Evolutionary conservation across 2,888 invertebrate genomes (phyloP).

Genomic region (Mesopsocus fuscifrons): DNA sequence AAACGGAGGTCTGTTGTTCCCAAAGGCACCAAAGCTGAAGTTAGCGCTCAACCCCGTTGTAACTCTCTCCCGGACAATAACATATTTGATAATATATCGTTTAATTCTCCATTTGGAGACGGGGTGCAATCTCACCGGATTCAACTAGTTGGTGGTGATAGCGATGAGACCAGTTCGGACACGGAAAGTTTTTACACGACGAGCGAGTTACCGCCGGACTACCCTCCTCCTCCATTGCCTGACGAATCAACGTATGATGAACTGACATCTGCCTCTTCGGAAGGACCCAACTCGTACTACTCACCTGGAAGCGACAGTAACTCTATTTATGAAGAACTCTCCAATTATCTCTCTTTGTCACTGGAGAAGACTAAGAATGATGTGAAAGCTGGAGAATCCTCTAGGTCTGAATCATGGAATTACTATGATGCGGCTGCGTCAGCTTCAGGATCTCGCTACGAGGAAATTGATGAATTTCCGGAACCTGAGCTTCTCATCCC

Average conservation of each 20-base stretch:
- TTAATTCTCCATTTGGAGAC: constrained; percentile 32
- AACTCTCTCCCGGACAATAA: constrained; percentile 36
- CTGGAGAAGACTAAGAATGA: not conserved
- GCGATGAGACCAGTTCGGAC: constrained; percentile 22
- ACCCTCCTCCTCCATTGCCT: constrained; percentile 37
- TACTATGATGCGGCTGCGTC: constrained; percentile 27
- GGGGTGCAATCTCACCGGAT: constrained; percentile 6
- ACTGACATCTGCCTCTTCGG: constrained; percentile 24
- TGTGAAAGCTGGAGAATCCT: constrained; percentile 19
- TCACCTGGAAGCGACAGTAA: constrained; percentile 8
- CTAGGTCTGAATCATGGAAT: constrained; percentile 32
- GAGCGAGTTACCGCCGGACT: constrained; percentile 33
- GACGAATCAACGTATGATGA: constrained; percentile 36
- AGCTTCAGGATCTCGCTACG: not conserved
- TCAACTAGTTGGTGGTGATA: not conserved
- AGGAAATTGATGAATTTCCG: constrained; percentile 7
- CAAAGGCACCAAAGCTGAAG: constrained; percentile 19
- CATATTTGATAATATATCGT: constrained; percentile 43
- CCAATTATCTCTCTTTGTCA: not conserved
- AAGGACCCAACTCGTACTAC: constrained; percentile 11
- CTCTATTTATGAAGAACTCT: constrained; percentile 17
- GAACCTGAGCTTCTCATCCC: constrained; percentile 24
- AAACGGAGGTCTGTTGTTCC: constrained; percentile 20
- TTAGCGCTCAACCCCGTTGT: constrained; percentile 25
- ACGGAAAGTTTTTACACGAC: constrained; percentile 26